A percentile compares a stretch with the other conserved stretches of the same genome.
phyloP scores from a whole-genome alignment of 2,888 invertebrate genomes.

The Stenolophus ochropezus region DNA sequence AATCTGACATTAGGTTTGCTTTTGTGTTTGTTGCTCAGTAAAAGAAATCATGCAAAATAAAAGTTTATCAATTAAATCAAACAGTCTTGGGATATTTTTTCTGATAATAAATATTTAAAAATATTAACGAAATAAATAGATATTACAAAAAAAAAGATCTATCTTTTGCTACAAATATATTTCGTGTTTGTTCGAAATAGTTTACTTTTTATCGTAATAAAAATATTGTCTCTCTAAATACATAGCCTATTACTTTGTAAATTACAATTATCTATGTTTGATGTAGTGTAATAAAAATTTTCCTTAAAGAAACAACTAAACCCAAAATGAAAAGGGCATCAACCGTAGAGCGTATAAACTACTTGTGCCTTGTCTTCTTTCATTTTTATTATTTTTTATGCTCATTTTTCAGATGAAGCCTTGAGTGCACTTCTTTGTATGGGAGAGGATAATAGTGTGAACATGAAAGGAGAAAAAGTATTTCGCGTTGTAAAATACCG shows the following conservation, averaged over 20 bases:
- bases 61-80: too few relatives aligned
- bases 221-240: neutral
- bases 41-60: too few relatives aligned
- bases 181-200: neutral
- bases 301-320: neutral
- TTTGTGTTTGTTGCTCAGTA: too few relatives aligned
- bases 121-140: too few relatives aligned
- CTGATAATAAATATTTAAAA: too few relatives aligned
- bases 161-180: too few relatives aligned
- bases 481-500: neutral
- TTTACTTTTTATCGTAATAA: neutral
- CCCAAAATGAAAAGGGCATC: neutral
- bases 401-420: conserved; percentile 31
- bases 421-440: conserved; percentile 38
- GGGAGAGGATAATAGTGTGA: neutral
- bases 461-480: conserved; percentile 1
- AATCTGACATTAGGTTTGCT: too few relatives aligned
- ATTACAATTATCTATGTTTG: neutral
- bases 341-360: conserved; percentile 30
- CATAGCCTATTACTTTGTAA: neutral
- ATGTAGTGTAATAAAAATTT: conserved; percentile 37
- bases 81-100: too few relatives aligned
- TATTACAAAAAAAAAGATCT: too few relatives aligned
- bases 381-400: conserved; percentile 38
- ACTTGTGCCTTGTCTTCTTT: conserved; percentile 1